Conservation (phyloP, 2,888 invertebrate genomes). For the Listrodromus nycthemerus region DNA sequence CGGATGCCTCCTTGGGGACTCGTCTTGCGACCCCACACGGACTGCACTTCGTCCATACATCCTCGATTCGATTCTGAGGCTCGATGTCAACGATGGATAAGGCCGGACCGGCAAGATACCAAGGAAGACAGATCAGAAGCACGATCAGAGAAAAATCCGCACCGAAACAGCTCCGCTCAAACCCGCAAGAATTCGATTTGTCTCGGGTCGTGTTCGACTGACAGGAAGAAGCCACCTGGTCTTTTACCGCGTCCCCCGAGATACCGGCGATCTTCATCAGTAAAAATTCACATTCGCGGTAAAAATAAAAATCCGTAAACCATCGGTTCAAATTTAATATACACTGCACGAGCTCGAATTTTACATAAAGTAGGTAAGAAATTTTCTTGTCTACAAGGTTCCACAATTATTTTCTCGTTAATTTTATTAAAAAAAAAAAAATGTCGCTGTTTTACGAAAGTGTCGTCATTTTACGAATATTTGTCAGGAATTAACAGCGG, state of each 20-base stretch:
- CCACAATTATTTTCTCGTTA: too few species aligned
- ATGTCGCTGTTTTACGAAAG: too few species aligned
- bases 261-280: neutral
- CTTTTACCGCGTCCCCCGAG: constrained; percentile 8
- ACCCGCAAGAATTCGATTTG: constrained; percentile 32
- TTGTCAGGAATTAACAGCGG: too few species aligned
- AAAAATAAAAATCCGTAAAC: neutral
- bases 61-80: constrained; percentile 33
- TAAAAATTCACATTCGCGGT: neutral
- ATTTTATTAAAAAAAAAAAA: too few species aligned
- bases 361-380: too few species aligned
- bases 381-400: too few species aligned
- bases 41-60: constrained; percentile 15
- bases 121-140: neutral
- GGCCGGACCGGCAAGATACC: neutral
- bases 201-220: neutral
- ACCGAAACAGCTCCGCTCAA: neutral
- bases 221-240: neutral
- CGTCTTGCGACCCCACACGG: constrained; percentile 1
- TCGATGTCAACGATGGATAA: constrained; percentile 3
- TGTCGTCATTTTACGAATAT: too few species aligned
- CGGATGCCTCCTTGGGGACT: constrained; percentile 77
- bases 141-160: neutral
- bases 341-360: too few species aligned
- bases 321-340: too few species aligned